A percentile compares a stretch with the other conserved stretches of the same genome.
phyloP scores from a whole-genome alignment of 2,888 invertebrate species.

The Stomorhina lunata region DNA sequence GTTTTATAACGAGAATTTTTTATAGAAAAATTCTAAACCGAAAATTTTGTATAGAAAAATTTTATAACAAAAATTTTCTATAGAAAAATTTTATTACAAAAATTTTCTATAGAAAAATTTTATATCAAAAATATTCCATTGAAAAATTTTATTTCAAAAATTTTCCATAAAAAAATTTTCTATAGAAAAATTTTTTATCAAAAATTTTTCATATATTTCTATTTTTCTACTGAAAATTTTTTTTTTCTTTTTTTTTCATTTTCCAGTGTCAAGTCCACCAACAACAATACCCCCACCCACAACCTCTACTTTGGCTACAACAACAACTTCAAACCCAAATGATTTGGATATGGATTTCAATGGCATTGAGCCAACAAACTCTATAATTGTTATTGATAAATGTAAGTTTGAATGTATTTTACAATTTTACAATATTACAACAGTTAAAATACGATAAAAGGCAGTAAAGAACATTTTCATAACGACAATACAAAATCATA shows the following conservation, averaged over 20 bases:
- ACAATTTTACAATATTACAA: neutral
- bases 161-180: too few relatives aligned
- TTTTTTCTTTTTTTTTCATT: slow-evolving; percentile 34
- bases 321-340: slow-evolving; percentile 70
- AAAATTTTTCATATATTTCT: neutral
- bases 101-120: too few relatives aligned
- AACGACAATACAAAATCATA: neutral
- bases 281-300: slow-evolving; percentile 89
- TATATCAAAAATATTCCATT: too few relatives aligned
- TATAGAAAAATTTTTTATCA: neutral
- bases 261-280: slow-evolving; percentile 88
- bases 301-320: slow-evolving; percentile 76
- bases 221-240: neutral
- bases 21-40: too few relatives aligned
- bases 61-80: too few relatives aligned
- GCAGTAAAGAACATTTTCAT: neutral
- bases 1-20: too few relatives aligned
- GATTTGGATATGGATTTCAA: slow-evolving; percentile 81
- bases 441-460: neutral
- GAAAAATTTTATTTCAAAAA: too few relatives aligned
- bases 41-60: too few relatives aligned
- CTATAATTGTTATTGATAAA: slow-evolving; percentile 83
- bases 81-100: too few relatives aligned
- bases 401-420: slow-evolving; percentile 77
- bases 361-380: slow-evolving; percentile 84